These are phyloP conservation scores for Sycophila texana DNA, from an alignment of 2,888 invertebrate genomes.

Conservation along the genomic window DNA sequence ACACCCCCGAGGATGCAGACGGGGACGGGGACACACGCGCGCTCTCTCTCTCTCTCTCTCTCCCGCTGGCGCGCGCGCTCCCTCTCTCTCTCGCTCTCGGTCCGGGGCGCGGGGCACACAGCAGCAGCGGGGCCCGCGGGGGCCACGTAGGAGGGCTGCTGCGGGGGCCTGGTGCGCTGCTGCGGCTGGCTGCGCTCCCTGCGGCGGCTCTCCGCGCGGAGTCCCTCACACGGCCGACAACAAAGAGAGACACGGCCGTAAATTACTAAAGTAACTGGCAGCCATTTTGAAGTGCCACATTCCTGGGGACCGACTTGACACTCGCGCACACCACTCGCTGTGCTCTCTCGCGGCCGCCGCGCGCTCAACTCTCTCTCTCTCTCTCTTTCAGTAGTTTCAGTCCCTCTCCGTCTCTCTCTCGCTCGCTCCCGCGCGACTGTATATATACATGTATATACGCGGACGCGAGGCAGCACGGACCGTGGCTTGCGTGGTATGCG, in stretches of 20 bases:
- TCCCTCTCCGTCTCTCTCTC: slow-evolving; percentile 4
- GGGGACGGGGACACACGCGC: not conserved
- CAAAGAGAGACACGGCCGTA: slow-evolving; percentile 75
- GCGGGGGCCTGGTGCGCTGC: not conserved
- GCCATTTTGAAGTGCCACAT: slow-evolving; percentile 88
- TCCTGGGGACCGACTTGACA: slow-evolving; percentile 74
- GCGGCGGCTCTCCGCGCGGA: not conserved
- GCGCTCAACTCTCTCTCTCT: slow-evolving; percentile 5
- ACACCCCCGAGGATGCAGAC: too few species aligned
- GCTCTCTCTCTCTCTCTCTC: slow-evolving; percentile 14
- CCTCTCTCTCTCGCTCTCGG: not conserved
- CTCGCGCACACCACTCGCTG: slow-evolving; percentile 47
- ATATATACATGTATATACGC: too few species aligned
- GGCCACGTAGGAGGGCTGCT: too few species aligned
- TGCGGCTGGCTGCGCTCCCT: not conserved
- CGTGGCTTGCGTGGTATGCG: not conserved
- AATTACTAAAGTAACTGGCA: slow-evolving; percentile 78
- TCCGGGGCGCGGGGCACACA: too few species aligned
- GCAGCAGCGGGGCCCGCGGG: too few species aligned
- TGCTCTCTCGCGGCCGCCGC: slow-evolving; percentile 2
- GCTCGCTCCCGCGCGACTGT: too few species aligned
- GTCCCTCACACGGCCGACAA: slow-evolving; percentile 68
- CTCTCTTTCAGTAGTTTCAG: not conserved
- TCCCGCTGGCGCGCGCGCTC: not conserved
- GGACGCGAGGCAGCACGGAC: too few species aligned